A percentile compares a stretch with the other conserved stretches of the same genome.
Conservation (phyloP, 2,888 invertebrate species). For the Agriotes lineatus region DNA sequence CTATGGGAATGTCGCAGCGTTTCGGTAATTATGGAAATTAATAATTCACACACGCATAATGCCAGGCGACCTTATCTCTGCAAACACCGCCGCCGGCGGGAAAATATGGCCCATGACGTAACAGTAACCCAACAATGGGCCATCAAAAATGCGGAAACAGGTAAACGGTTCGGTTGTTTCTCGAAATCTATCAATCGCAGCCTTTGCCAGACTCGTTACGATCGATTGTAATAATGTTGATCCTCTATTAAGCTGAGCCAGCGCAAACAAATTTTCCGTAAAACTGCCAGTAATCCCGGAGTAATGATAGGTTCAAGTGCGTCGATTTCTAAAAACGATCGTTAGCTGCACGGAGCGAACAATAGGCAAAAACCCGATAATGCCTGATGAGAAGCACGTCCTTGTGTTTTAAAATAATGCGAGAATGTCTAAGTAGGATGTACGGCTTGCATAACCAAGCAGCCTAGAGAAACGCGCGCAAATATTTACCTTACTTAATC, state of each 20-base stretch:
- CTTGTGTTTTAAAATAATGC: constrained; percentile 20
- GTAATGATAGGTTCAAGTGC: not conserved
- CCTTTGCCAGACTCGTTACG: not conserved
- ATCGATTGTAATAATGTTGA: not conserved
- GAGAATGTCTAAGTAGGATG: constrained; percentile 21
- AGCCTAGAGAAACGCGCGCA: constrained; percentile 6
- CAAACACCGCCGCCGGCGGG: not conserved
- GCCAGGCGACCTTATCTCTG: not conserved
- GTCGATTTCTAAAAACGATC: not conserved
- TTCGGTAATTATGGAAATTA: not conserved
- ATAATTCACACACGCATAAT: not conserved
- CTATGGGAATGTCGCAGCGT: too few species aligned
- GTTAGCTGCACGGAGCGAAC: not conserved
- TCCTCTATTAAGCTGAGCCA: not conserved
- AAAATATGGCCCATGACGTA: constrained; percentile 8
- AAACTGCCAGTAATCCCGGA: too few species aligned
- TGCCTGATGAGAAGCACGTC: constrained; percentile 8
- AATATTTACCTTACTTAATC: constrained; percentile 3
- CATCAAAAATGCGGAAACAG: constrained; percentile 7
- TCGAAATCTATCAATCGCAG: constrained; percentile 1
- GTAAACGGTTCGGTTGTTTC: constrained; percentile 1
- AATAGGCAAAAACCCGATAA: constrained; percentile 6
- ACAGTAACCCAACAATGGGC: not conserved
- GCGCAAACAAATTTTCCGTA: not conserved
- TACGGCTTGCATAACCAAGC: constrained; percentile 9